phyloP scores from a whole-genome alignment of 2,888 invertebrate genomes.

The Tipula vernalis region DNA sequence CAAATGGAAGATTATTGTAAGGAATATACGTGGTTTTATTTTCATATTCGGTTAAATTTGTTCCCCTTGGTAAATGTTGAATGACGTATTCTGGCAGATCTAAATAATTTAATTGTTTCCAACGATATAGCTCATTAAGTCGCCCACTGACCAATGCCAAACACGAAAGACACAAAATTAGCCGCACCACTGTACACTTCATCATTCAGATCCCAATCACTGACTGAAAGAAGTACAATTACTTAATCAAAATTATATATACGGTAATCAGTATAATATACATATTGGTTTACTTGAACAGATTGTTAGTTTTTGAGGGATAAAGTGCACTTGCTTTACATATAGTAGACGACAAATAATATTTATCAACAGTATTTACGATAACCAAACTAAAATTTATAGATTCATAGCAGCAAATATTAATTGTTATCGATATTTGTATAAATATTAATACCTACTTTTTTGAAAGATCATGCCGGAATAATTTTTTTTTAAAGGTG shows the following conservation, averaged over 20 bases:
- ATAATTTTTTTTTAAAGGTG: too few species aligned
- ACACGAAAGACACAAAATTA: not conserved
- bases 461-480: too few species aligned
- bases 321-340: not conserved
- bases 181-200: not conserved
- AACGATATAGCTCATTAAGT: not conserved
- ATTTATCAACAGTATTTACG: not conserved
- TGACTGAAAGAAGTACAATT: not conserved
- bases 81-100: not conserved
- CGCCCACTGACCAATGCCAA: not conserved
- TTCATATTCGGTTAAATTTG: not conserved
- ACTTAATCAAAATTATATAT: not conserved
- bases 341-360: not conserved
- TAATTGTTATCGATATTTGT: not conserved
- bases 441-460: not conserved
- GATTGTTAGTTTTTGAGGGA: not conserved
- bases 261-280: not conserved
- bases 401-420: too few species aligned
- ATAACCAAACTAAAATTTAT: not conserved
- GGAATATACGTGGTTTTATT: constrained; percentile 19
- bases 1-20: constrained; percentile 35
- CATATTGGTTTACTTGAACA: too few species aligned
- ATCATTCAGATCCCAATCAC: not conserved
- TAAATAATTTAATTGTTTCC: constrained; percentile 6
- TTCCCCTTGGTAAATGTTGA: not conserved